Evolutionary conservation across 2,113 vertebrate genomes (phyloP).

Genomic region (Ceuthmochares aereus): DNA sequence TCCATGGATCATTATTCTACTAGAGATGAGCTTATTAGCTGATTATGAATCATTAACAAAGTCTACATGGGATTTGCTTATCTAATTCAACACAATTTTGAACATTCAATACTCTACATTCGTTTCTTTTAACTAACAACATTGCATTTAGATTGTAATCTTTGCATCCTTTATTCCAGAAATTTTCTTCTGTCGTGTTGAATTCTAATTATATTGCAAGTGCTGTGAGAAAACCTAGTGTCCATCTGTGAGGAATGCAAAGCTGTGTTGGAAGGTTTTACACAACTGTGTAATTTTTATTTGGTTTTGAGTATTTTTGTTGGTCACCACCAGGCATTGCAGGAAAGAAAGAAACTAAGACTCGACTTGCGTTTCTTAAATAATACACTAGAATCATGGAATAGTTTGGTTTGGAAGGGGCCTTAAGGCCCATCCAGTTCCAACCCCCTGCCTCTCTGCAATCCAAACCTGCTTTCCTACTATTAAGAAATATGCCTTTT

Average conservation of each 20-base stretch:
- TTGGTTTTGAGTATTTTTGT: background rate
- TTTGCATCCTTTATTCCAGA: constrained; percentile 27
- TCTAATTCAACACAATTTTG: constrained; percentile 84
- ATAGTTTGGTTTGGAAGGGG: too few species aligned
- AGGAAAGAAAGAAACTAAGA: background rate
- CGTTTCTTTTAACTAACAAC: constrained; percentile 72
- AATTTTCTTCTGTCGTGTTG: background rate
- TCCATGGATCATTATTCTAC: constrained; percentile 95
- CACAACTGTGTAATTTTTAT: background rate
- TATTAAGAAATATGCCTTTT: constrained; percentile 64
- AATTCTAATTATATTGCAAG: constrained; percentile 44
- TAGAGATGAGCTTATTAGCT: constrained; percentile 92
- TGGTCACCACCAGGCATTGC: background rate
- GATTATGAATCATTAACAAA: constrained; percentile 93
- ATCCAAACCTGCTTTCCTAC: constrained; percentile 30
- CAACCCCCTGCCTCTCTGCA: background rate
- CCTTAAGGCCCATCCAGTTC: too few species aligned
- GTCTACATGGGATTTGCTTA: constrained; percentile 87
- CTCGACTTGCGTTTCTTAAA: background rate
- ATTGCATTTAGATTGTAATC: constrained; percentile 73
- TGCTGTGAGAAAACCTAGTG: background rate
- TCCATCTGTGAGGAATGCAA: background rate
- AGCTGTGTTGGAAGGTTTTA: background rate
- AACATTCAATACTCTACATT: constrained; percentile 80
- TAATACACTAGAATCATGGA: background rate